These are phyloP conservation scores for Sisor rabdophorus DNA, from an alignment of 2,113 vertebrate species.

Conservation along the genomic window DNA sequence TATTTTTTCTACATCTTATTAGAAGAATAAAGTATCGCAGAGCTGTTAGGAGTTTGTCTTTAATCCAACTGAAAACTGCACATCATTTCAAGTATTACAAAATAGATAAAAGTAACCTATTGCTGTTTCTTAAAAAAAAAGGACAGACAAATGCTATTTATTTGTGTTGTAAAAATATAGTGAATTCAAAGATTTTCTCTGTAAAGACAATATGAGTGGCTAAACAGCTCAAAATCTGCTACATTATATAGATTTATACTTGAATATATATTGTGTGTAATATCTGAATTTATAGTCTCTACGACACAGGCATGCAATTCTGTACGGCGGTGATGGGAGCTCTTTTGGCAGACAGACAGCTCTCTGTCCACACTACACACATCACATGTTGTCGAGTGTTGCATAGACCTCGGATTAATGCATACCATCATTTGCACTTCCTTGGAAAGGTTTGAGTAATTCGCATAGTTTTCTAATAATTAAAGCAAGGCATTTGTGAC, in stretches of 20 bases:
- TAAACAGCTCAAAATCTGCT: not conserved
- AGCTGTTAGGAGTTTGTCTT: not conserved
- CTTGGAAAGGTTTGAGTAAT: not conserved
- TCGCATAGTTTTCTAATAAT: too few species aligned
- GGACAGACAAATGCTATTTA: not conserved
- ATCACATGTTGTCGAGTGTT: not conserved
- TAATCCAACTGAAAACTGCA: conserved; percentile 10
- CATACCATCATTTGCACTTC: conserved; percentile 25
- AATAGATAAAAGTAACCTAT: conserved; percentile 18
- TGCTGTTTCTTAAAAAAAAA: conserved; percentile 6
- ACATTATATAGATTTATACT: not conserved
- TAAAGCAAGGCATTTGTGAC: conserved; percentile 5
- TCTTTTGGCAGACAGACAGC: not conserved
- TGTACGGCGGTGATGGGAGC: conserved; percentile 1
- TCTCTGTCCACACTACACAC: not conserved
- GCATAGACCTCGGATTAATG: conserved; percentile 32
- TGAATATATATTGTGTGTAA: not conserved
- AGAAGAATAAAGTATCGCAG: conserved; percentile 6
- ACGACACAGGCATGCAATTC: not conserved
- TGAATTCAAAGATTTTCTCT: not conserved
- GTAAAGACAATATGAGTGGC: not conserved
- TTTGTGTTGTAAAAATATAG: not conserved
- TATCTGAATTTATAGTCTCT: not conserved
- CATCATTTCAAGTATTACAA: conserved; percentile 18
- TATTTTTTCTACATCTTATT: conserved; percentile 6